These are phyloP conservation scores for Erpornis zantholeuca DNA, from an alignment of 2,113 vertebrate genomes.

Conservation along the genomic window DNA sequence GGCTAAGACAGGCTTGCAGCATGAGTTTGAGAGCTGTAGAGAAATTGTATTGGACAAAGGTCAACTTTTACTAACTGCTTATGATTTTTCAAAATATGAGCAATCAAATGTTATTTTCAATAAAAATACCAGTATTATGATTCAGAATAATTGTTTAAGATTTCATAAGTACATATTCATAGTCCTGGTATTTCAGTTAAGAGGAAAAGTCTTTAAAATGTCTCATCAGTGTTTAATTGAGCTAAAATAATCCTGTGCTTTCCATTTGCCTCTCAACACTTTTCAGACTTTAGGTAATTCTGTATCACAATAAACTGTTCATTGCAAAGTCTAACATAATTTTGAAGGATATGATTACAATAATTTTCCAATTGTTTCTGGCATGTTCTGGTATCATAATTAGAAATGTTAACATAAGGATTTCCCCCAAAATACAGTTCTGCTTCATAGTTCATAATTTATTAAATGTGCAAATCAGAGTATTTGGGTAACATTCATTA, in stretches of 20 bases:
- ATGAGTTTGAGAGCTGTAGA: not conserved
- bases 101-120: not conserved
- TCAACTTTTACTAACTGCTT: not conserved
- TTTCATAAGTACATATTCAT: not conserved
- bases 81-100: not conserved
- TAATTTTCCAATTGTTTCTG: conserved; percentile 51
- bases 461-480: not conserved
- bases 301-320: not conserved
- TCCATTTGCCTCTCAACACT: conserved; percentile 28
- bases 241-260: not conserved
- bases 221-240: not conserved
- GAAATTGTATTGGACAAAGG: not conserved
- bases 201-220: not conserved
- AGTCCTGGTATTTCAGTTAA: not conserved
- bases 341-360: conserved; percentile 33
- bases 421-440: not conserved
- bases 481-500: conserved; percentile 1
- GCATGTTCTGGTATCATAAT: not conserved
- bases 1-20: not conserved
- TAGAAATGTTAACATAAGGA: not conserved
- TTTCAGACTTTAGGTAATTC: conserved; percentile 28
- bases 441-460: not conserved
- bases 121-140: not conserved
- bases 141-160: not conserved
- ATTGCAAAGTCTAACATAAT: conserved; percentile 4